Evolutionary conservation across 2,797 vertebrate species (phyloP), one percentile per base, ranked within the genome.

Genomic region (Petrocephalus schoutedeni): DNA sequence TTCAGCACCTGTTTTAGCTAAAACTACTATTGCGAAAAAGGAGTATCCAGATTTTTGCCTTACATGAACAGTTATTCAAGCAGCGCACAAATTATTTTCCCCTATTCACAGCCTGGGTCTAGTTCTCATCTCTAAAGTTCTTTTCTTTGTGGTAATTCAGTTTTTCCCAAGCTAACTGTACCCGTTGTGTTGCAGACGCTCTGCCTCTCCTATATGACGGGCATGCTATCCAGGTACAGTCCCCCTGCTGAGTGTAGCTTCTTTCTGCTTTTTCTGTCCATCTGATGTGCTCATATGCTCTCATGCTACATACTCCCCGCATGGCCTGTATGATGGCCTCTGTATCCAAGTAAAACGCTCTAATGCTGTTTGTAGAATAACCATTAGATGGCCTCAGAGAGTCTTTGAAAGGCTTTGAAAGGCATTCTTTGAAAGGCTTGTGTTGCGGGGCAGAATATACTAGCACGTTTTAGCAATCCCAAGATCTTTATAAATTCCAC

Each of bases 291-390:
- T 84, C 84, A 36, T 89, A 88, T 86, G 77, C 86, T 85, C 64
- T 41, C 56, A 16, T 56, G 64, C 53, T n/a, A 1, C 56, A 96
- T 95, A 96, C 95, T 56, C 32, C 96, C 90, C 95, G 95, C 93
- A 94, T 96, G 95, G 93, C 96, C 80, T 93, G 91, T 91, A 96
- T 95, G 95, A 94, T 96, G 94, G 96, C 95, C 7, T 96, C 95
- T 61, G 67, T 96, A 86, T 96, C 95, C 2, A 96, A 95, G 95
- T 96, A 93, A 93, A 53, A 6, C 28, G 28, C 23, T 8, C 36
- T 45, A 45, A 77, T 45, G 36, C 14, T 41, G 36, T 41, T 77
- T 32, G 41, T 12, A 77, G 16, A 19, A 77, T 77, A 41, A 77
- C 71, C 71, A 77, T 45, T 77, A 45, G 36, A 77, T 77, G 71